Evolutionary conservation across 1,140 invertebrate species (phyloP), one percentile per base, ranked within the genome.

Genomic region (Telenomus remus): DNA sequence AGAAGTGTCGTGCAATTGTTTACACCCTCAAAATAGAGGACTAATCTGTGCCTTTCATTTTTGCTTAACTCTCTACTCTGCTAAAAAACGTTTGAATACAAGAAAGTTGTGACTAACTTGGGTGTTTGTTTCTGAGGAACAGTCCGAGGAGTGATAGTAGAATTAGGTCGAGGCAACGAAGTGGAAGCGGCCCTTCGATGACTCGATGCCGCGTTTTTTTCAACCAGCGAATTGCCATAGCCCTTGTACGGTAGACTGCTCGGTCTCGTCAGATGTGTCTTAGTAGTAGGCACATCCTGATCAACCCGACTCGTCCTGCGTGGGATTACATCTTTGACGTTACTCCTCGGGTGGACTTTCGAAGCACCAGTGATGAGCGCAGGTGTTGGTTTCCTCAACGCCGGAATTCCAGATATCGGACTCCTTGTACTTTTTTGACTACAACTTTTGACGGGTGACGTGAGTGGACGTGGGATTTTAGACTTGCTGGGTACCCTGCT

Each of bases 391-490:
- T 87, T 87, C 34, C 87, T 84, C 5, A 87, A 68, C 0, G 79
- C 81, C 6, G 86, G 85, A 2, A 88, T 85, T 14, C 83, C 82
- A 5, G 84, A 84, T 6, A 80, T 39, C 0, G 83, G 79, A 5
- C 81, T 82, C 56, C 83, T 86, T 1, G 80, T 70, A 1, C 50
- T 82, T 27, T 84, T 87, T 9, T 60, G n/a, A 12, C 63, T 57
- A 19, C 82, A 88, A 16, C 51, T 48, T 57, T 85, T 90, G 53
- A 89, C 87, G 5, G 91, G 91, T 1, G 91, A 92, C 4, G 90
- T 91, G 8, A 94, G 90, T 19, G 91, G 91, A 16, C 93, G 85
- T 7, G 93, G 93, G 80, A 94, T 94, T 76, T 92, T 91, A 1
- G 93, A 94, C 78, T 91, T 90, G 19, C 85, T 81, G 39, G 82